Evolutionary conservation across 2,797 vertebrate species (phyloP).

Genomic region (Varecia variegata): DNA sequence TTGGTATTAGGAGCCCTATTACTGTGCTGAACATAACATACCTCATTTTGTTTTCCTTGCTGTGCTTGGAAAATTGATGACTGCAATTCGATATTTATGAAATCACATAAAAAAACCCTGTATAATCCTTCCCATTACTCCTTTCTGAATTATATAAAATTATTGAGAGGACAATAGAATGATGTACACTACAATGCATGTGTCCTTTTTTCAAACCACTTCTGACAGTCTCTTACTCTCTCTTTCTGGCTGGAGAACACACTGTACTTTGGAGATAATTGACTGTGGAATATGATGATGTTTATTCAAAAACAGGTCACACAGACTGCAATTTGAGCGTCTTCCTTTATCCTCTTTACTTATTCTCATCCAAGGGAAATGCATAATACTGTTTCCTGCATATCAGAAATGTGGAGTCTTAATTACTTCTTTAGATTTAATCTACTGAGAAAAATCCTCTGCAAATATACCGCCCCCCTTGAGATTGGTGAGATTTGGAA

Average conservation of each 20-base stretch:
- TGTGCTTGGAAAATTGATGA: constrained; percentile 71
- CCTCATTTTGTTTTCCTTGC: constrained; percentile 80
- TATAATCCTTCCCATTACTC: constrained; percentile 73
- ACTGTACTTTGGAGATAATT: constrained; percentile 87
- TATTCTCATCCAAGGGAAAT: constrained; percentile 69
- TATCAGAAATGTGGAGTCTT: constrained; percentile 68
- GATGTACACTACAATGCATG: constrained; percentile 81
- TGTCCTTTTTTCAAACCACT: constrained; percentile 82
- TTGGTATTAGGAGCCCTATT: constrained; percentile 80
- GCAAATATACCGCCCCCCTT: background rate
- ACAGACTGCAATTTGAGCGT: constrained; percentile 79
- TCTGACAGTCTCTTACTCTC: constrained; percentile 77
- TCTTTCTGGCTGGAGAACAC: constrained; percentile 84
- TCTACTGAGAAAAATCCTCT: constrained; percentile 65
- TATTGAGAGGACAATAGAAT: constrained; percentile 81
- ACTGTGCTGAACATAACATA: constrained; percentile 75
- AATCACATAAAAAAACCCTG: constrained; percentile 78
- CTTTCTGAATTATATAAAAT: constrained; percentile 80
- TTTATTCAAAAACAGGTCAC: constrained; percentile 88
- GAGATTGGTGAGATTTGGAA: constrained; percentile 51
- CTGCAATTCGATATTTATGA: constrained; percentile 83
- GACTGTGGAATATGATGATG: constrained; percentile 85
- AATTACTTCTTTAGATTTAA: constrained; percentile 68
- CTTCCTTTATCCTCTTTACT: constrained; percentile 77
- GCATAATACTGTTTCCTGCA: constrained; percentile 58